These are phyloP conservation scores for Triops longicaudatus DNA, from an alignment of 1,140 invertebrate genomes.

Conservation along the genomic window DNA sequence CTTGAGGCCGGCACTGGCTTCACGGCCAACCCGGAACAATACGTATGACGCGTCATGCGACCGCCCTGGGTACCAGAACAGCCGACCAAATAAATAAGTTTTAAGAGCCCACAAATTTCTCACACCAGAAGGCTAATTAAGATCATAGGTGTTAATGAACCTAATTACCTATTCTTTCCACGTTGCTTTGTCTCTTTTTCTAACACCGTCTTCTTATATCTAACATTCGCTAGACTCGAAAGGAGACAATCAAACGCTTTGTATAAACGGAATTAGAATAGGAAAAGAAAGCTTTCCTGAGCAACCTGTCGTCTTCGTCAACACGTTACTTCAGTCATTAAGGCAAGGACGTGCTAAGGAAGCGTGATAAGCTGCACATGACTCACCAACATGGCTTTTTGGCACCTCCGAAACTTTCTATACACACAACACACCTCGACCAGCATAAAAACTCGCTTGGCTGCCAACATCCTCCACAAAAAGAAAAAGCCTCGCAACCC, in stretches of 20 bases:
- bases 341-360: conserved; percentile 1
- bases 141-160: conserved; percentile 10
- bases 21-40: conserved; percentile 40
- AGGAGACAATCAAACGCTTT: too few relatives aligned
- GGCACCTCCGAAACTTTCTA: conserved; percentile 11
- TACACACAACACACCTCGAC: not conserved
- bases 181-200: too few relatives aligned
- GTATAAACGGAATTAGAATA: not conserved
- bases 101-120: too few relatives aligned
- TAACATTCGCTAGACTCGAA: too few relatives aligned
- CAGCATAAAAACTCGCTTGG: not conserved
- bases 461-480: not conserved
- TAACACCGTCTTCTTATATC: too few relatives aligned
- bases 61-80: conserved; percentile 37
- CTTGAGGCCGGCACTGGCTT: conserved; percentile 38
- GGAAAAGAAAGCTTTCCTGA: not conserved
- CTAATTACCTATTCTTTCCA: not conserved
- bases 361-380: not conserved
- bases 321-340: conserved; percentile 8
- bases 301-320: conserved; percentile 6
- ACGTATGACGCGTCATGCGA: conserved; percentile 40
- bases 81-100: conserved; percentile 1
- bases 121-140: not conserved
- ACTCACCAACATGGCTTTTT: not conserved
- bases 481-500: not conserved